Conservation (phyloP, 2,888 invertebrate genomes). For the Nephrotoma flavescens region DNA sequence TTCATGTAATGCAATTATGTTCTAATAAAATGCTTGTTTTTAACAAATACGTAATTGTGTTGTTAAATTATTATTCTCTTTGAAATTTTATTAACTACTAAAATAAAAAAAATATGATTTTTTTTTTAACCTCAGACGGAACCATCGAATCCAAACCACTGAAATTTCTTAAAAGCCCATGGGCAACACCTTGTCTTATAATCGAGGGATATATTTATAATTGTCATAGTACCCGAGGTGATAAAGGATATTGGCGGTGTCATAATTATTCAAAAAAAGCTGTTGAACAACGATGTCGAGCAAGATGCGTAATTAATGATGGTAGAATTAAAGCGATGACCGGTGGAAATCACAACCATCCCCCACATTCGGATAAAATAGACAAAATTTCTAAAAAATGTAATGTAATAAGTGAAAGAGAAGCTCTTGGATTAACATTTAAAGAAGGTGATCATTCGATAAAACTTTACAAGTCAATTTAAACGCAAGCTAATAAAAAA, state of each 20-base stretch:
- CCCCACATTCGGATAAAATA: constrained; percentile 30
- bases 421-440: neutral
- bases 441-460: neutral
- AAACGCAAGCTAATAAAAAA: neutral
- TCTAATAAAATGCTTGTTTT: neutral
- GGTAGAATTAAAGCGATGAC: constrained; percentile 27
- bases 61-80: neutral
- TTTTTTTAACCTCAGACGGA: neutral
- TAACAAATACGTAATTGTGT: neutral
- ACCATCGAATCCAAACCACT: constrained; percentile 12
- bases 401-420: neutral
- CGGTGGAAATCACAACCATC: constrained; percentile 30
- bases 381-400: constrained; percentile 19
- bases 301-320: constrained; percentile 30
- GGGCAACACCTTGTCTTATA: constrained; percentile 31
- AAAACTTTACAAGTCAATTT: neutral
- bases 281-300: constrained; percentile 27
- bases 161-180: constrained; percentile 30
- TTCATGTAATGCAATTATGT: neutral
- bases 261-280: constrained; percentile 32
- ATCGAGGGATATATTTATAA: constrained; percentile 30
- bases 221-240: constrained; percentile 31
- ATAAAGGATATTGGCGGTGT: constrained; percentile 32
- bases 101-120: neutral
- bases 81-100: neutral